Base-by-base conservation (phyloP, 2,113 vertebrate genomes). In the Rutilus rutilus region DNA sequence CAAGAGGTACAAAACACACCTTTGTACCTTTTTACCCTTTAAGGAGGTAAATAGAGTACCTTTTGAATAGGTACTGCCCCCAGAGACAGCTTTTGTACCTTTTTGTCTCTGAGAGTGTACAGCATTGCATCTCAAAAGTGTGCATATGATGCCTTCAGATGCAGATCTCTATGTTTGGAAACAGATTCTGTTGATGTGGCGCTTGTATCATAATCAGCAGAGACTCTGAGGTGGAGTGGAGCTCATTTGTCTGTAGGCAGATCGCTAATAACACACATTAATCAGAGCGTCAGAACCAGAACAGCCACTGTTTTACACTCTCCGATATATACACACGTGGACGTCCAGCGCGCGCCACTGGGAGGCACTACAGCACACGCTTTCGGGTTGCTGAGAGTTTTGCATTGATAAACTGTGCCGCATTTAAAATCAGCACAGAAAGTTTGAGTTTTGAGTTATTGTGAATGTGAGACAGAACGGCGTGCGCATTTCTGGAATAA, bases 261-360 rank as follows among this genome's bases (percentile, higher is more conserved):
- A 65, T 50, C 9, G 25, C 62, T 82, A 82, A 69, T 82, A 82
- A 67, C 79, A 50, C 42, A 82, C 62, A 82, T 82, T 82, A 67
- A 82, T 82, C 79, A 67, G 79, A 30, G 15, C 79, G 11, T 82
- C 45, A 69, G 79, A 52, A 50, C 4, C 14, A 81, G 60, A 81
- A 30, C 59, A 25, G 39, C 4, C 52, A 5, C 9, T 36, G 52
- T 78, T 81, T 62, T 4, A 64, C n/a, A 14, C 52, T 33, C 27
- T 33, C 39, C 17, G 42, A 39, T 8, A 80, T 39, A 64, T n/a
- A 62, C 5, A 36, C 4, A 15, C 57, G 19, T 27, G n/a, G 5
- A 36, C 7, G 4, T 5, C 8, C 23, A 5, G 36, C 14, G 0
- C 7, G 23, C 0, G 17, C 78, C 78, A 65, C 36, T 14, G 57